Percentiles rank a stretch among this genome's conserved stretches.
phyloP scores from a whole-genome alignment of 2,888 invertebrate genomes.

The Drosophila pegasa region DNA sequence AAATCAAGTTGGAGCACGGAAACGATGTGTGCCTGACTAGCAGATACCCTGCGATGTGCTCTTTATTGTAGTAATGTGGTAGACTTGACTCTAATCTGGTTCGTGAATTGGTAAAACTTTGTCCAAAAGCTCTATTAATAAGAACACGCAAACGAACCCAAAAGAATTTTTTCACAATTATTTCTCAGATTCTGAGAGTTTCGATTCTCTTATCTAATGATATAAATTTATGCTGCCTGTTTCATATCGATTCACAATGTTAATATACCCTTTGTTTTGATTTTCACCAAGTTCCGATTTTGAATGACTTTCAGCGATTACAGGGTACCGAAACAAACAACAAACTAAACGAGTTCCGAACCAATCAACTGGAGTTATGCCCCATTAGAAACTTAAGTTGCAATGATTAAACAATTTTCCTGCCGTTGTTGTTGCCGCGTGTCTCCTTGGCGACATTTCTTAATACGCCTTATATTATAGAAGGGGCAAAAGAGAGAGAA shows the following conservation, averaged over 20 bases:
- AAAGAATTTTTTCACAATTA: no score
- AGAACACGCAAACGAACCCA: no score
- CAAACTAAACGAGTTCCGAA: constrained; percentile 50
- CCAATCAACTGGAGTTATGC: constrained; percentile 30
- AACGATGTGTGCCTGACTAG: neutral
- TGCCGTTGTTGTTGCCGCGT: constrained; percentile 14
- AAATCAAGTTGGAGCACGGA: constrained; percentile 13
- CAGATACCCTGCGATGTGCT: neutral
- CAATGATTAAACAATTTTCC: constrained; percentile 77
- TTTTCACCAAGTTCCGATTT: neutral
- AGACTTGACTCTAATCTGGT: no score
- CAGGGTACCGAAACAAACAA: constrained; percentile 1
- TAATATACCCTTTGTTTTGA: neutral
- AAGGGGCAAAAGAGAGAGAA: constrained; percentile 24
- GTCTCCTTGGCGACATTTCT: constrained; percentile 46
- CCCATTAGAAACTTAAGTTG: constrained; percentile 70
- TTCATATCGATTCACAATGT: neutral
- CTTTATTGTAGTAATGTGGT: neutral
- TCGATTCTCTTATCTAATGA: neutral
- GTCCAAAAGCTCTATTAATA: no score
- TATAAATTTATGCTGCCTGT: neutral
- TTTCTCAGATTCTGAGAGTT: no score
- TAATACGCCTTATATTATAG: constrained; percentile 38
- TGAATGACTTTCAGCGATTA: neutral
- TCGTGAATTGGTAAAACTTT: no score